A percentile compares a stretch with the other conserved stretches of the same genome.
Evolutionary conservation across 2,888 invertebrate species (phyloP).

Genomic region (Maniola hyperantus): DNA sequence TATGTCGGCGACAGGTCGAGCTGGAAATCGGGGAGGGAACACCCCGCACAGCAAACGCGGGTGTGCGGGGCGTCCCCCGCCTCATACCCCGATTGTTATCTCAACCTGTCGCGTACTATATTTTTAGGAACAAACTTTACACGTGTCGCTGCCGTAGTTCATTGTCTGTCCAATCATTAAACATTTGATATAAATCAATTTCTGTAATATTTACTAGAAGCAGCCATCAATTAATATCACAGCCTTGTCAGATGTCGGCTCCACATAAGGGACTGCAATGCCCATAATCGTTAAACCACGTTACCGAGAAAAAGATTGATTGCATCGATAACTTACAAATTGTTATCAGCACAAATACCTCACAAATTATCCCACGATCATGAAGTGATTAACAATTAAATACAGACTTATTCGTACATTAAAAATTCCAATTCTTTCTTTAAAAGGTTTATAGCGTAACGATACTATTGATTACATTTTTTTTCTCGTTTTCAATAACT

Average conservation of each 20-base stretch:
- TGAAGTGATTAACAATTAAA: conserved; percentile 16
- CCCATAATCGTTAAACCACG: conserved; percentile 26
- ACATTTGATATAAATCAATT: conserved; percentile 19
- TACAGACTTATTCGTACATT: not conserved
- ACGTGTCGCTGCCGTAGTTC: not conserved
- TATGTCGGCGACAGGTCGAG: too few relatives aligned
- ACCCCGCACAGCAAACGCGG: too few relatives aligned
- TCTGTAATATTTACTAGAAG: conserved; percentile 25
- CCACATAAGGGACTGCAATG: conserved; percentile 22
- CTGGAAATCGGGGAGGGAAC: too few relatives aligned
- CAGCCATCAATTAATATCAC: conserved; percentile 32
- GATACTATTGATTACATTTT: not conserved
- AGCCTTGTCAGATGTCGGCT: conserved; percentile 26
- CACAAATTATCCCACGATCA: conserved; percentile 21
- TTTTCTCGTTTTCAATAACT: not conserved
- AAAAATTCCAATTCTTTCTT: conserved; percentile 3
- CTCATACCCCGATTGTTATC: too few relatives aligned
- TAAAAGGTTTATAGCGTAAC: conserved; percentile 13
- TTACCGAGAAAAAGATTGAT: conserved; percentile 32
- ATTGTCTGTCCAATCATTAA: not conserved
- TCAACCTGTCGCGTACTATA: too few relatives aligned
- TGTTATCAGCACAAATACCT: conserved; percentile 22
- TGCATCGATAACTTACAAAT: conserved; percentile 25
- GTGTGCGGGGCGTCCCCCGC: too few relatives aligned
- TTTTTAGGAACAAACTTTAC: not conserved